These are phyloP conservation scores for Thamnophis elegans DNA, from an alignment of 2,797 vertebrate species.

Conservation along the genomic window DNA sequence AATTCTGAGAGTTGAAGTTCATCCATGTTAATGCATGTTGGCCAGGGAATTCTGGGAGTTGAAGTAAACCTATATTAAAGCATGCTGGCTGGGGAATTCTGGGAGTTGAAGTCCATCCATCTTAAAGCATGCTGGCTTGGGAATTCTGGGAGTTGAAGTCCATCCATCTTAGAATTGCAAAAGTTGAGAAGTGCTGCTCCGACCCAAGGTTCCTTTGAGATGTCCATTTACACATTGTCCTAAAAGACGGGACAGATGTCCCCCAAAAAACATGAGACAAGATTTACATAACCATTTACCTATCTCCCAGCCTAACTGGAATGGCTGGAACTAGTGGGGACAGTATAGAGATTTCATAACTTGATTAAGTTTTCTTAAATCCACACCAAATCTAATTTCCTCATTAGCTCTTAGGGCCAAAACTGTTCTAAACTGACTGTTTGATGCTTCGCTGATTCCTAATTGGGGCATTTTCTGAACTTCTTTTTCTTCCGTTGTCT, in stretches of 20 bases:
- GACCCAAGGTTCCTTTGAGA: neutral
- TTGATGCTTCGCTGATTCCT: neutral
- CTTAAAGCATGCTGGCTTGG: rapidly evolving
- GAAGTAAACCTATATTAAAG: neutral
- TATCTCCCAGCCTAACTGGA: neutral
- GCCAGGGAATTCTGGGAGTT: neutral
- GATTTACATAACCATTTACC: neutral
- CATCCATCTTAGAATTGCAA: neutral
- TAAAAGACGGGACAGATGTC: neutral
- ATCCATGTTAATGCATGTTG: neutral
- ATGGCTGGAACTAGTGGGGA: neutral
- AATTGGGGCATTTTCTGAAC: neutral
- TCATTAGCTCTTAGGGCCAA: neutral
- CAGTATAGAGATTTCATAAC: neutral
- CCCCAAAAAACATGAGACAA: neutral
- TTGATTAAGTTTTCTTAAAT: neutral
- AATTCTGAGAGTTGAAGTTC: neutral
- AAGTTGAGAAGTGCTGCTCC: neutral
- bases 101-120: neutral
- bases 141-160: neutral
- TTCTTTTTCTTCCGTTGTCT: neutral
- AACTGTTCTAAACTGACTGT: neutral
- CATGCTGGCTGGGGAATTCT: neutral
- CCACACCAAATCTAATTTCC: neutral
- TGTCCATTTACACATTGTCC: neutral